phyloP scores from a whole-genome alignment of 2,797 vertebrate species.

The Enteromius unitaeniatus region DNA sequence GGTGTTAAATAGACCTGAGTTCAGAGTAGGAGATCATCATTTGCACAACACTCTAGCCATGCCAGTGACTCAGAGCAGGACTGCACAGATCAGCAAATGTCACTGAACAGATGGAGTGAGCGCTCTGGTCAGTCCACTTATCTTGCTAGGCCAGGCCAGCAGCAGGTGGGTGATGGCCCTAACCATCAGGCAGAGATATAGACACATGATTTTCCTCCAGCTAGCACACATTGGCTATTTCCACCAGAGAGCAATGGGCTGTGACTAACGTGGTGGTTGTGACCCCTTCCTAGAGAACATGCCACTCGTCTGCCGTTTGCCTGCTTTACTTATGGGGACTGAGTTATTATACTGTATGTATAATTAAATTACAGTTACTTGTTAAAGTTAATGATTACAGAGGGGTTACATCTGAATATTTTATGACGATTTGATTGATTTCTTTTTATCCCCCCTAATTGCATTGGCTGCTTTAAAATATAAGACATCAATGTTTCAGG shows the following conservation, averaged over 20 bases:
- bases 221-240: background rate
- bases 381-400: too few species aligned
- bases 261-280: constrained; percentile 8
- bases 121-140: constrained; percentile 8
- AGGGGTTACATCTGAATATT: too few species aligned
- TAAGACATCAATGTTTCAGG: too few species aligned
- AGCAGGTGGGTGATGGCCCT: constrained; percentile 41
- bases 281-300: constrained; percentile 6
- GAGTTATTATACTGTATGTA: background rate
- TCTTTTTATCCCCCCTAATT: background rate
- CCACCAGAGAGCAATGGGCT: constrained; percentile 1
- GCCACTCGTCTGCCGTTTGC: background rate
- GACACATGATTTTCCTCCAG: constrained; percentile 15
- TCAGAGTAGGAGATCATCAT: constrained; percentile 2
- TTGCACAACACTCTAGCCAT: constrained; percentile 7
- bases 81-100: constrained; percentile 34
- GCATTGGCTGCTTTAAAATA: too few species aligned
- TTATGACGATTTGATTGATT: background rate
- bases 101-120: constrained; percentile 41
- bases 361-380: too few species aligned
- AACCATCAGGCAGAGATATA: constrained; percentile 24
- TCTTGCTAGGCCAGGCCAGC: constrained; percentile 35
- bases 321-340: background rate
- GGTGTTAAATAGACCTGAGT: background rate
- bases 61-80: constrained; percentile 23